These are phyloP conservation scores for Neostethus bicornis DNA, from an alignment of 2,797 vertebrate species.

Conservation along the genomic window DNA sequence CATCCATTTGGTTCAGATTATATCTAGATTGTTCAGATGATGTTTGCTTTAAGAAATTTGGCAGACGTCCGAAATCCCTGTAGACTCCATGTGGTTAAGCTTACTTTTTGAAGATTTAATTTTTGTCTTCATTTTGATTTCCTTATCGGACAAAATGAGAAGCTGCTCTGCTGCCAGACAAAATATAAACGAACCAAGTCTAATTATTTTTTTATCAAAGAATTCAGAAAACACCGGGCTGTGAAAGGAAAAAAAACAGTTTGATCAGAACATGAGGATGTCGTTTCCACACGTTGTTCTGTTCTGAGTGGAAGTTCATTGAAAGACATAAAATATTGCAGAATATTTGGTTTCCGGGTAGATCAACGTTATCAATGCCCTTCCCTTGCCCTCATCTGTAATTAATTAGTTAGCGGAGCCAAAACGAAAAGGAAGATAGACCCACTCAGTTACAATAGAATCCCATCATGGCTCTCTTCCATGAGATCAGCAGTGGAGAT, in stretches of 20 bases:
- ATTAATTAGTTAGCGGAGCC: constrained; percentile 44
- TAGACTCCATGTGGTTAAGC: constrained; percentile 39
- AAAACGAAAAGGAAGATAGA: constrained; percentile 35
- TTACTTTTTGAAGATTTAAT: constrained; percentile 43
- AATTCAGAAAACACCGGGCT: constrained; percentile 9
- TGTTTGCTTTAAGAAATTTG: constrained; percentile 59
- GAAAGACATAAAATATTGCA: constrained; percentile 29
- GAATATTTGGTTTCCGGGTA: constrained; percentile 21
- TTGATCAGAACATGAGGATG: neutral
- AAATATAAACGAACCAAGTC: constrained; percentile 45
- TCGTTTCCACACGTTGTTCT: neutral
- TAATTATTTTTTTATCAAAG: constrained; percentile 42
- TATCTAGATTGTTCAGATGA: constrained; percentile 71
- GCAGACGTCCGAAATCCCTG: constrained; percentile 48
- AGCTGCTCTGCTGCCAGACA: constrained; percentile 21
- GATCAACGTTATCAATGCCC: constrained; percentile 36
- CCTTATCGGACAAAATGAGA: constrained; percentile 22
- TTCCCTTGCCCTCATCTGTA: constrained; percentile 32
- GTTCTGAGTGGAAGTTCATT: constrained; percentile 16
- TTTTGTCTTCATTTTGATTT: neutral
- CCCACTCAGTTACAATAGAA: constrained; percentile 42
- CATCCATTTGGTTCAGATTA: constrained; percentile 73
- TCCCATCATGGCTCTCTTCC: constrained; percentile 45
- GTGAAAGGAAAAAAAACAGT: constrained; percentile 12
- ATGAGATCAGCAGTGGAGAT: constrained; percentile 50